Conservation (phyloP, 2,888 invertebrate species). For the Neoscelio sp. region DNA sequence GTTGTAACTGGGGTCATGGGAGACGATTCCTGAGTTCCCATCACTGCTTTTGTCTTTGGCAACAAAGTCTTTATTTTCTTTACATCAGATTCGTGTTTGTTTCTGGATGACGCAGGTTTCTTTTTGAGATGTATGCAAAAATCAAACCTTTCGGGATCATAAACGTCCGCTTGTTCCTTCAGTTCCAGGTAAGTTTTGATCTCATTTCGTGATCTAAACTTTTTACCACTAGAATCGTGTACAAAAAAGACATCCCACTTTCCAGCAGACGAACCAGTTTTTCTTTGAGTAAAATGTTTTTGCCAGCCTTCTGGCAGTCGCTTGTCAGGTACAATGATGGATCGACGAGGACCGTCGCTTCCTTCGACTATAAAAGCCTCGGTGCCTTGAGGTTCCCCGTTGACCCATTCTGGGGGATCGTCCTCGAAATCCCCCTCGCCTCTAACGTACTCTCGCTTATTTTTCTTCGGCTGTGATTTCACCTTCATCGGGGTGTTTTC, state of each 20-base stretch:
- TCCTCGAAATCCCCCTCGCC: constrained; percentile 75
- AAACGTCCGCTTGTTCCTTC: constrained; percentile 80
- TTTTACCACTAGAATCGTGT: constrained; percentile 86
- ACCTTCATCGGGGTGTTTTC: constrained; percentile 74
- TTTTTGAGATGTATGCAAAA: constrained; percentile 85
- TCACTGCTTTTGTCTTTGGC: constrained; percentile 77
- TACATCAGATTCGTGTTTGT: constrained; percentile 71
- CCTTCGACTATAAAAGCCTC: constrained; percentile 81
- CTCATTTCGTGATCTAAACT: constrained; percentile 86
- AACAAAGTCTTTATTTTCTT: constrained; percentile 81
- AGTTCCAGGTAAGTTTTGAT: constrained; percentile 84
- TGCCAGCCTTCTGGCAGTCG: constrained; percentile 90
- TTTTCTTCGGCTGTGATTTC: constrained; percentile 73
- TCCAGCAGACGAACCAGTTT: constrained; percentile 88
- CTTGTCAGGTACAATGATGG: constrained; percentile 89
- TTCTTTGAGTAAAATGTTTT: constrained; percentile 90
- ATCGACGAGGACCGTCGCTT: constrained; percentile 81
- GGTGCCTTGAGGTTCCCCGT: constrained; percentile 80
- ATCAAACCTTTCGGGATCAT: constrained; percentile 85
- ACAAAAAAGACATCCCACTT: constrained; percentile 93
- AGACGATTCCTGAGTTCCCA: constrained; percentile 60
- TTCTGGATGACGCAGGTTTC: constrained; percentile 68
- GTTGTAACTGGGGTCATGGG: constrained; percentile 48
- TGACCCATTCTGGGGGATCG: constrained; percentile 79
- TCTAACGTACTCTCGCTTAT: constrained; percentile 72